Base-by-base conservation (phyloP, 2,113 vertebrate genomes). In the Neogale vison region DNA sequence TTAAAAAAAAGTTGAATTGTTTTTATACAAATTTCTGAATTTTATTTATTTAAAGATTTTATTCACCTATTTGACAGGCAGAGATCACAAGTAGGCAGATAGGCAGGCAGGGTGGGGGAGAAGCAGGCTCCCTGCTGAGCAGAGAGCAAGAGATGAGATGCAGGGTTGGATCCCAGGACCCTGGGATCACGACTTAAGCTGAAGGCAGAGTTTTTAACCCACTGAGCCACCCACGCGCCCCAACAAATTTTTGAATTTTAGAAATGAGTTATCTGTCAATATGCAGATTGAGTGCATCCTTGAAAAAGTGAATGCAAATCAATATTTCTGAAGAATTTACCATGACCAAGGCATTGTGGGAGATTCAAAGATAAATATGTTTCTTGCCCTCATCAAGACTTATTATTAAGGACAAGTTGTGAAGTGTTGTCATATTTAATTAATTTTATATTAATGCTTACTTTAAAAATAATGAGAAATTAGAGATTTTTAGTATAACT, bases 301-400 rank as follows among this genome's bases (percentile, higher is more conserved):
- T 95, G 52, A 89, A 86, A 94, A 59, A 83, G 24, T 87, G 79
- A 92, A 95, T 77, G 94, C 14, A 65, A 77, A 55, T 71, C 79
- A 90, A 69, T 87, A 47, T 89, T 96, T 96, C 23, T 90, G 34
- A 90, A 94, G 65, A 95, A 85, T 95, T 92, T 86, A 59, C 8
- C 86, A 39, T 80, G 61, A 23, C 55, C 10, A 69, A 84, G 31
- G 45, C 39, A 93, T 18, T 88, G 20, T 74, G 57, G 47, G 18
- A 84, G 61, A 80, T 84, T 91, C 36, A 79, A 29, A 89, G n/a
- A 92, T 50, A 79, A 42, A 18, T 91, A 55, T 90, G 21, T 20
- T 90, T 80, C 31, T 47, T 95, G 15, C 10, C n/a, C n/a, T 88
- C 42, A 88, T 93, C 10, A 63, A 42, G 50, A 45, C 36, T 96